Percentiles rank a stretch among this genome's conserved stretches.
phyloP scores from a whole-genome alignment of 2,888 invertebrate genomes.

The Rotaria macrura region DNA sequence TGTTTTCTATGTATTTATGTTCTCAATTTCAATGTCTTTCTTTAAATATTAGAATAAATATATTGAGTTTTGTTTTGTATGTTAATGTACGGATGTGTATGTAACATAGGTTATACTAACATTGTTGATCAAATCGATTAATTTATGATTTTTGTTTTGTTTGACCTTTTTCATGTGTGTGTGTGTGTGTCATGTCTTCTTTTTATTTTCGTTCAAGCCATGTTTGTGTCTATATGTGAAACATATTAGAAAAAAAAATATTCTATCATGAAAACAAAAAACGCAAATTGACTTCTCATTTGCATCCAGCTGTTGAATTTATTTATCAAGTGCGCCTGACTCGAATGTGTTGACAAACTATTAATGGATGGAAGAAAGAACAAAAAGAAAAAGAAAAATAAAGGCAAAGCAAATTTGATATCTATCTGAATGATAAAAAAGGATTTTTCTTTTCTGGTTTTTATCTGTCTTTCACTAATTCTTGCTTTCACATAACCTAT shows the following conservation, averaged over 20 bases:
- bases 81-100: not conserved
- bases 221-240: not conserved
- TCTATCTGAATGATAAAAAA: not conserved
- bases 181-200: not conserved
- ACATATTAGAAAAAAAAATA: not conserved
- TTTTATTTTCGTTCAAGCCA: not conserved
- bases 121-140: not conserved
- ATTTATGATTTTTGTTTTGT: not conserved
- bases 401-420: not conserved
- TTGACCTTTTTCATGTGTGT: not conserved
- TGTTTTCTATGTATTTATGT: not conserved
- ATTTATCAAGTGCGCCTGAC: not conserved
- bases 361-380: not conserved
- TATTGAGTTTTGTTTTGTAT: not conserved
- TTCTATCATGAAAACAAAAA: not conserved
- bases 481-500: not conserved
- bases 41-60: not conserved
- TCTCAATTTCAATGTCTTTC: constrained; percentile 2
- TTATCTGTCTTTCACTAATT: not conserved
- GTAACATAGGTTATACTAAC: not conserved
- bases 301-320: not conserved
- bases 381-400: no score
- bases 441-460: not conserved
- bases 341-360: not conserved
- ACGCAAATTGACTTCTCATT: not conserved